A percentile compares a stretch with the other conserved stretches of the same genome.
Evolutionary conservation across 1,140 invertebrate species (phyloP).

Genomic region (Coelopa frigida): DNA sequence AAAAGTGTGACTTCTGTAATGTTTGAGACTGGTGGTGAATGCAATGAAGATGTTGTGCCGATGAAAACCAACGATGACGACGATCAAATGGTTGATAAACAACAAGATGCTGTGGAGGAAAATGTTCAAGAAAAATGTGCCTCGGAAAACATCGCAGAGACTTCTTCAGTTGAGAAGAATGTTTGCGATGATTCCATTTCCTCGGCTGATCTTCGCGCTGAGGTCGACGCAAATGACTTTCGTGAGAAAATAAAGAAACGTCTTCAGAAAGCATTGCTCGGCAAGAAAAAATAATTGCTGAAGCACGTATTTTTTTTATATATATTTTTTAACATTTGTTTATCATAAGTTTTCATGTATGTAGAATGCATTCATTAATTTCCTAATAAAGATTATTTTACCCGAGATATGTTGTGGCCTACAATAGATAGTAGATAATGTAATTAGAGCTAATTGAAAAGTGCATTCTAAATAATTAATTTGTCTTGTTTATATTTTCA

Average conservation of each 20-base stretch:
- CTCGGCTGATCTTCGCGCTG: neutral
- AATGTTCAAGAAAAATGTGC: neutral
- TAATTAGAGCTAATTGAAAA: no score
- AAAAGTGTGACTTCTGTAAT: constrained; percentile 36
- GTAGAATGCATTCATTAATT: neutral
- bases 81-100: neutral
- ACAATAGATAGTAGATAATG: no score
- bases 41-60: neutral
- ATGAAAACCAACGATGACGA: constrained; percentile 13
- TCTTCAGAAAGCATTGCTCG: constrained; percentile 32
- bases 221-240: constrained; percentile 27
- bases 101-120: neutral
- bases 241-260: constrained; percentile 40
- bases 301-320: neutral
- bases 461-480: no score
- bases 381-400: neutral
- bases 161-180: constrained; percentile 7
- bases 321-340: neutral
- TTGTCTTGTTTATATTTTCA: constrained; percentile 15
- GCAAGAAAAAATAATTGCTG: constrained; percentile 33
- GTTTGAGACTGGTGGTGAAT: constrained; percentile 25
- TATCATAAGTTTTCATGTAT: neutral
- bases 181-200: neutral
- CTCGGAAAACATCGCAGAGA: neutral
- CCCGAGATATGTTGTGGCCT: neutral